phyloP scores from a whole-genome alignment of 2,797 vertebrate species.

The Loriculus beryllinus region DNA sequence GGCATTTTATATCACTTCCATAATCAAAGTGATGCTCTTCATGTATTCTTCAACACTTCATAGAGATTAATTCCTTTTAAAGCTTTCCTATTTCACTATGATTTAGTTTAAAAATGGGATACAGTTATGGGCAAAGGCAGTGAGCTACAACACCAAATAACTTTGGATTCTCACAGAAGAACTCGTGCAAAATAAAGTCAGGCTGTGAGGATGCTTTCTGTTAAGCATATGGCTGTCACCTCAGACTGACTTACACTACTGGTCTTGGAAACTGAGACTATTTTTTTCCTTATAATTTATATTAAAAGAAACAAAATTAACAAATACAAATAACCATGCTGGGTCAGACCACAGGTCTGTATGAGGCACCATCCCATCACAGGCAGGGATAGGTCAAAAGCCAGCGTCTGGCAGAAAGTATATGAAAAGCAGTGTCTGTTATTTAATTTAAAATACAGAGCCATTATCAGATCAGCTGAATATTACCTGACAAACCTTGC shows the following conservation, averaged over 20 bases:
- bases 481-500: not conserved
- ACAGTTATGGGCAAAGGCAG: not conserved
- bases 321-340: not conserved
- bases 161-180: not conserved
- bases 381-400: not conserved
- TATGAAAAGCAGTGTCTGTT: not conserved
- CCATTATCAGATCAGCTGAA: not conserved
- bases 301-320: not conserved
- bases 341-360: not conserved
- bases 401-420: not conserved
- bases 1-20: not conserved
- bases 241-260: not conserved
- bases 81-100: not conserved
- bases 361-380: not conserved
- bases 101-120: not conserved
- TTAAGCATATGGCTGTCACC: not conserved
- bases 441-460: not conserved
- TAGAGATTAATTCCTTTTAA: not conserved
- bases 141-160: not conserved
- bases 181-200: not conserved
- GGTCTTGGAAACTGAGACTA: not conserved
- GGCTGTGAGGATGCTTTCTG: not conserved
- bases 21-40: not conserved
- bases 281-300: not conserved
- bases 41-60: not conserved